A percentile compares a stretch with the other conserved stretches of the same genome.
phyloP scores from a whole-genome alignment of 2,797 vertebrate genomes.

The Gymnoscopelus microlampas region DNA sequence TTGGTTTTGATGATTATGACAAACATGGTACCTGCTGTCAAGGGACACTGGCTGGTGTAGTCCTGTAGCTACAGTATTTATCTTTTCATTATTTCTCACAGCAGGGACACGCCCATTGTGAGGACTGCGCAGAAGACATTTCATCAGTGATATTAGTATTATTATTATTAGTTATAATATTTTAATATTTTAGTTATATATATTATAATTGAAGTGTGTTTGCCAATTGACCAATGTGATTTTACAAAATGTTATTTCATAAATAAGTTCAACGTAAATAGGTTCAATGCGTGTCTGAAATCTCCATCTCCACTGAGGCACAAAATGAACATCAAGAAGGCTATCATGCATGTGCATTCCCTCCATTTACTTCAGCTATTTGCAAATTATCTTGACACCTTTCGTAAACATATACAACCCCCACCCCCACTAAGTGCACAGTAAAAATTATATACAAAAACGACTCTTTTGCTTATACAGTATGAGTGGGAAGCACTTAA shows the following conservation, averaged over 20 bases:
- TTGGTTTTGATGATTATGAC: constrained; percentile 60
- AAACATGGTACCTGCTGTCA: constrained; percentile 25
- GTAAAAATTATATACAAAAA: no score
- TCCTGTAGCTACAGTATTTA: constrained; percentile 12
- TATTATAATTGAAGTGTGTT: constrained; percentile 33
- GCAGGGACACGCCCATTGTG: constrained; percentile 1
- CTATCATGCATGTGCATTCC: no score
- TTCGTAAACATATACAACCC: no score
- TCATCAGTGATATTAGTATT: constrained; percentile 17
- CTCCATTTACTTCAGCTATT: no score
- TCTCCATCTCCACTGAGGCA: no score
- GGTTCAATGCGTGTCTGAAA: no score
- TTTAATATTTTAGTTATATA: no score
- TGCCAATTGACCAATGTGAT: constrained; percentile 5
- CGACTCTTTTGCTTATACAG: neutral
- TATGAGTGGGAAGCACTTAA: neutral
- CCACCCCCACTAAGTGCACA: no score
- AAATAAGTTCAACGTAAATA: no score
- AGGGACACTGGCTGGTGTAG: constrained; percentile 29
- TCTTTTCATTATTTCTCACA: constrained; percentile 63
- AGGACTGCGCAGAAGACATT: constrained; percentile 34
- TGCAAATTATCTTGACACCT: no score
- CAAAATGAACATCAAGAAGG: no score
- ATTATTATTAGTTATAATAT: constrained; percentile 21
- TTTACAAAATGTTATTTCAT: neutral